Evolutionary conservation across 2,797 vertebrate species (phyloP).

Genomic region (Lophius americanus): DNA sequence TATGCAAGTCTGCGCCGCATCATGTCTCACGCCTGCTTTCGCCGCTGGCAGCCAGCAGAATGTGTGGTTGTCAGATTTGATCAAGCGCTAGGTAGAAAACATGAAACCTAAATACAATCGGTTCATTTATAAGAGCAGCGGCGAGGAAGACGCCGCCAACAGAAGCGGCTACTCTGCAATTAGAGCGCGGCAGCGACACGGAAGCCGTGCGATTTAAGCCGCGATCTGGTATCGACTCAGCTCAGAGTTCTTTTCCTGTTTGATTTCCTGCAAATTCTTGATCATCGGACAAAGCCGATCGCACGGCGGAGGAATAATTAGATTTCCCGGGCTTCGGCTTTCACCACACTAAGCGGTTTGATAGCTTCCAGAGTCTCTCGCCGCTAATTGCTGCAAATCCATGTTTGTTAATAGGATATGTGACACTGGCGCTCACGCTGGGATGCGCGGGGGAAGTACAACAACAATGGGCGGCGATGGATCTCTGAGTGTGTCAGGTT

Average conservation of each 20-base stretch:
- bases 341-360: constrained; percentile 15
- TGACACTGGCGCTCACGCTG: not conserved
- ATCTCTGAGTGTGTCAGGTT: not conserved
- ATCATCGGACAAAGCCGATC: constrained; percentile 13
- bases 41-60: not conserved
- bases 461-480: not conserved
- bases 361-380: constrained; percentile 12
- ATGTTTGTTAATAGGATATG: constrained; percentile 17
- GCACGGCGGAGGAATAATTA: constrained; percentile 31
- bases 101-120: not conserved
- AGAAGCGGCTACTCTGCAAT: constrained; percentile 13
- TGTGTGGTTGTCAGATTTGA: not conserved
- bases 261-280: constrained; percentile 8
- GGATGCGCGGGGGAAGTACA: not conserved
- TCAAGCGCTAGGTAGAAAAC: not conserved
- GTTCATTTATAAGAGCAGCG: not conserved
- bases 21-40: not conserved
- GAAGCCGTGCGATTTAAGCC: constrained; percentile 6
- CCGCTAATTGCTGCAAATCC: constrained; percentile 28
- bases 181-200: constrained; percentile 10
- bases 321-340: constrained; percentile 23
- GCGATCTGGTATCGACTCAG: not conserved
- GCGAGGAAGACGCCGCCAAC: not conserved
- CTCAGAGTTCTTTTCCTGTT: not conserved
- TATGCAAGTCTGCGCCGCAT: not conserved